Base-by-base conservation (phyloP, 2,888 invertebrate species). In the Acronicta aceris region DNA sequence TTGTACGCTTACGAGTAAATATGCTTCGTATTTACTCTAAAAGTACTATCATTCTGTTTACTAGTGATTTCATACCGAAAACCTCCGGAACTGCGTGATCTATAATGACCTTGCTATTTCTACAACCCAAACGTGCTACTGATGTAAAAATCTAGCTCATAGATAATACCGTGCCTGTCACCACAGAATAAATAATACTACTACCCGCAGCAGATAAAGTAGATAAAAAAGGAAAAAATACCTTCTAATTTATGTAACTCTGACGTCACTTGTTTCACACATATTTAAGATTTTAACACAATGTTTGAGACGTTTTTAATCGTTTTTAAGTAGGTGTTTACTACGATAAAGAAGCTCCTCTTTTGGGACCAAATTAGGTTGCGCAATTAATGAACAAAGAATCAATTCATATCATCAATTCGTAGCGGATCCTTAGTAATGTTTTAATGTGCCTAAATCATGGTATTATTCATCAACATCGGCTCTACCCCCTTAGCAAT, bases 271-370 rank as follows among this genome's bases (percentile, higher is more conserved):
- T 33, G 4, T 74, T 46, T 41, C 71, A 74, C 65, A 25, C 52
- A 36, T 36, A 64, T 47, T 63, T 59, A 51, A 51, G n/a, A 71
- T 60, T 65, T 60, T 58, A 65, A 60, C 65, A 65, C 58, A 17
- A 21, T 36, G 42, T 41, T 30, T 30, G 38, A 36, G 12, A 12
- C 8, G 17, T 36, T 16, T 27, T 42, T 48, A 57, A 36, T 50
- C n/a, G 42, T 60, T 50, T 27, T 36, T 36, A 54, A 25, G 33
- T 33, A 33, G 12, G 33, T 3, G 33, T 12, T 33, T 33, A 12
- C 21, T 33, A 33, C 12, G 12, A 3, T 12, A 33, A 12, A 12
- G 0, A 12, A 12, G 33, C 33, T 12, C 2, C 10, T 4, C 10
- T 33, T 12, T 33, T 2, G 33, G 4, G 0, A 33, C 3, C 5